These are phyloP conservation scores for Jordanella pulchra DNA, from an alignment of 2,797 vertebrate genomes.

Conservation along the genomic window DNA sequence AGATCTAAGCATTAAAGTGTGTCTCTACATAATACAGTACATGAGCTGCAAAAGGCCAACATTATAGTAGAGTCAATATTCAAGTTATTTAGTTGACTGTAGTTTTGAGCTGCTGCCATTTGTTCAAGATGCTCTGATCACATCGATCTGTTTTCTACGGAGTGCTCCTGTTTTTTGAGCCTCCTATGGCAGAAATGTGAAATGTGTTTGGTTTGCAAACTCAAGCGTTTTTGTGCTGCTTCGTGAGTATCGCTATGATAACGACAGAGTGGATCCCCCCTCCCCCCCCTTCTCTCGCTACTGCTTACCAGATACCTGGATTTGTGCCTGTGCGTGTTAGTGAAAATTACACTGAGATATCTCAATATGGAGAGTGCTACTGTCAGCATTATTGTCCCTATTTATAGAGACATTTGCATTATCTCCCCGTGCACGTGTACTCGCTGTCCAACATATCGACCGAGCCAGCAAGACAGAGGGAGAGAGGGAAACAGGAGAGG, in stretches of 20 bases:
- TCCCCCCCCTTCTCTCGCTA: conserved; percentile 27
- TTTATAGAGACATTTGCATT: conserved; percentile 85
- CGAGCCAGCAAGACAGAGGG: conserved; percentile 56
- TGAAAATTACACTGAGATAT: conserved; percentile 70
- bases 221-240: conserved; percentile 60
- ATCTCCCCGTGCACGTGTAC: conserved; percentile 70
- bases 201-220: conserved; percentile 63
- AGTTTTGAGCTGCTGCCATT: conserved; percentile 39
- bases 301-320: conserved; percentile 33
- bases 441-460: conserved; percentile 70
- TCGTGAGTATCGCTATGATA: conserved; percentile 52
- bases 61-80: conserved; percentile 23
- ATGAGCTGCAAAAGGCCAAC: conserved; percentile 31
- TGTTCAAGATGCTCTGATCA: conserved; percentile 42
- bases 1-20: conserved; percentile 13
- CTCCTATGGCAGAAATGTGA: conserved; percentile 47
- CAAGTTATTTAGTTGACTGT: conserved; percentile 46
- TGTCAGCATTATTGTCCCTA: conserved; percentile 81
- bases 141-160: conserved; percentile 49
- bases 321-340: conserved; percentile 32
- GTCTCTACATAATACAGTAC: conserved; percentile 12
- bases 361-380: conserved; percentile 73
- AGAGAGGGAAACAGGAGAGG: conserved; percentile 56
- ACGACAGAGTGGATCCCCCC: conserved; percentile 18
- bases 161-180: conserved; percentile 41